Conservation (phyloP, 2,797 vertebrate genomes). For the Uromys caudimaculatus region DNA sequence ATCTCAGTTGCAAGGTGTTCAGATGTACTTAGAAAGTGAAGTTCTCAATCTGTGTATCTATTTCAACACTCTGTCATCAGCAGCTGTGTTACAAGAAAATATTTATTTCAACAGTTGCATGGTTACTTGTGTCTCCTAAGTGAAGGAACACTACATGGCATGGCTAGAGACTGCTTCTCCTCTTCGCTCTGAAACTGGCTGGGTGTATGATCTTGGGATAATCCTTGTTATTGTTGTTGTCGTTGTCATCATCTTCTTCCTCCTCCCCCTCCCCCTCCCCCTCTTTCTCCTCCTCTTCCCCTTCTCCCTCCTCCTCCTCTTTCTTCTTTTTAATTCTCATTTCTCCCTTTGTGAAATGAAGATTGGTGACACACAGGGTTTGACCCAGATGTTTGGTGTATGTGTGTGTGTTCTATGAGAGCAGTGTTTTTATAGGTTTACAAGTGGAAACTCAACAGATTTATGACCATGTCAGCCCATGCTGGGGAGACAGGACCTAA, state of each 20-base stretch:
- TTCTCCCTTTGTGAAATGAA: neutral
- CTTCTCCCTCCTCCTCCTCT: neutral
- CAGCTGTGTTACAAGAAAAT: neutral
- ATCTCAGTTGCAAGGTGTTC: neutral
- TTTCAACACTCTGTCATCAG: neutral
- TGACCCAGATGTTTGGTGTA: neutral
- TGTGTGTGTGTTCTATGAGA: neutral
- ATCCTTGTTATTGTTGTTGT: no score
- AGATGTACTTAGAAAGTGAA: neutral
- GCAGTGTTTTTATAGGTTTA: neutral
- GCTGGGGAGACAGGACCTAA: neutral
- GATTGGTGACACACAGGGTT: neutral
- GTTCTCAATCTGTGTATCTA: neutral
- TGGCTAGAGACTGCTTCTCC: neutral
- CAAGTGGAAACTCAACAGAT: neutral
- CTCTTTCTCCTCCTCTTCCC: fast-evolving
- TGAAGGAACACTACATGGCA: neutral
- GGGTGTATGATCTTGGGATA: neutral
- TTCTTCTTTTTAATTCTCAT: neutral
- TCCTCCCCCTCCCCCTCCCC: fast-evolving
- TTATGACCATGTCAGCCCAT: neutral
- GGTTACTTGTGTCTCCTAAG: neutral
- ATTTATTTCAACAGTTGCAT: constrained; percentile 6
- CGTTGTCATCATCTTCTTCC: no score
- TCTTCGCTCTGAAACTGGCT: neutral